These are phyloP conservation scores for Beroe ovata DNA, from an alignment of 37 sponge, comb jelly and placozoan species.

Conservation along the genomic window DNA sequence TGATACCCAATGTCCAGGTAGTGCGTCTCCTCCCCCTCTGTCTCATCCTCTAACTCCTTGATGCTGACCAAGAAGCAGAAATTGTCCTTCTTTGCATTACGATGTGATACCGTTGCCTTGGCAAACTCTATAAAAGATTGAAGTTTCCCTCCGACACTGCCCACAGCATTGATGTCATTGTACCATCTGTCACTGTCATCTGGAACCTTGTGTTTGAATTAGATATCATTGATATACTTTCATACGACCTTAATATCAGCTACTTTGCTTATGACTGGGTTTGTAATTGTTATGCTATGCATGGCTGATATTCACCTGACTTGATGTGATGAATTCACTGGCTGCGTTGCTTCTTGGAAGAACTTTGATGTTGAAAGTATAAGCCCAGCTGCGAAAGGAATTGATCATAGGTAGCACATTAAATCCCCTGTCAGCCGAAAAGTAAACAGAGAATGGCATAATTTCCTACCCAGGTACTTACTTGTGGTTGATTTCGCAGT, in stretches of 20 bases:
- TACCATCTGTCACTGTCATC: not conserved
- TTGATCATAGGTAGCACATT: no score
- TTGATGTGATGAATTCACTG: not conserved
- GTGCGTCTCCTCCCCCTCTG: not conserved
- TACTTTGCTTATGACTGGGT: no score
- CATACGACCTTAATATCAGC: no score
- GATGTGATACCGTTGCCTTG: not conserved
- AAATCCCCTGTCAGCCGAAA: no score
- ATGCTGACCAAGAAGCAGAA: slow-evolving; percentile 19
- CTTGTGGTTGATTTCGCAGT: not conserved
- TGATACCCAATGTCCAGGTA: not conserved
- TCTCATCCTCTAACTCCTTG: not conserved
- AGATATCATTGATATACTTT: no score
- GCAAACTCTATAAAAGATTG: not conserved
- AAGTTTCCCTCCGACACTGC: not conserved
- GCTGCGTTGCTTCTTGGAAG: not conserved
- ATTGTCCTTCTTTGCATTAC: not conserved
- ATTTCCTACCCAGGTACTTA: no score
- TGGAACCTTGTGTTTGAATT: not conserved
- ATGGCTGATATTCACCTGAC: no score
- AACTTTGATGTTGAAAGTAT: not conserved
- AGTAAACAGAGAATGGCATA: no score
- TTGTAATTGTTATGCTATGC: no score
- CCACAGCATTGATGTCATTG: slow-evolving; percentile 1
- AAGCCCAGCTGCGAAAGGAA: not conserved